phyloP scores from a whole-genome alignment of 2,888 invertebrate genomes.

The Osmoderma eremita region DNA sequence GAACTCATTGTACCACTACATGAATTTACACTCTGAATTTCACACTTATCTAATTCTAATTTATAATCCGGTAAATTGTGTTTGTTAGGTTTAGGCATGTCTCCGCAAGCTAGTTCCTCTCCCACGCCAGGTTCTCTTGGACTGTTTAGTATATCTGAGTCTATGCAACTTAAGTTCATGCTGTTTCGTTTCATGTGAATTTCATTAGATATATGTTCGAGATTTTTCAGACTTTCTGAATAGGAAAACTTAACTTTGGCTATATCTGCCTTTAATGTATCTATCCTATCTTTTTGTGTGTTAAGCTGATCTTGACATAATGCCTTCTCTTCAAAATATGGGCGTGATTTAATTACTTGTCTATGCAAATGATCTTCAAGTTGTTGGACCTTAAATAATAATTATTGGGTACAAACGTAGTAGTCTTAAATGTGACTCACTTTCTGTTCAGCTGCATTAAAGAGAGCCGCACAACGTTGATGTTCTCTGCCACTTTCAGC shows the following conservation, averaged over 20 bases:
- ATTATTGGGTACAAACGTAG: no score
- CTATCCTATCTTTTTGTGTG: slow-evolving; percentile 86
- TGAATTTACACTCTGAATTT: slow-evolving; percentile 67
- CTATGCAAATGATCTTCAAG: slow-evolving; percentile 85
- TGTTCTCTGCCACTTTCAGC: slow-evolving; percentile 90
- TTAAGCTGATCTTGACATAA: slow-evolving; percentile 86
- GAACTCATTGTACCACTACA: slow-evolving; percentile 66
- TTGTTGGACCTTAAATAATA: slow-evolving; percentile 71
- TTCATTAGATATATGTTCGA: slow-evolving; percentile 93
- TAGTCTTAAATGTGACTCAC: no score
- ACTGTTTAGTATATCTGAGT: slow-evolving; percentile 65
- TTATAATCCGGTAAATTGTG: slow-evolving; percentile 65
- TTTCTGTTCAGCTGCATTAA: slow-evolving; percentile 83
- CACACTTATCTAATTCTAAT: slow-evolving; percentile 69
- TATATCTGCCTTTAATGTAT: slow-evolving; percentile 82
- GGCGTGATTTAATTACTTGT: slow-evolving; percentile 85
- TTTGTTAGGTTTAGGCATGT: slow-evolving; percentile 1
- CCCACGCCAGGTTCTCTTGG: slow-evolving; percentile 75
- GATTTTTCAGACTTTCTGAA: slow-evolving; percentile 80
- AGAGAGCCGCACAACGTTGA: slow-evolving; percentile 81
- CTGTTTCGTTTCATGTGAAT: slow-evolving; percentile 79
- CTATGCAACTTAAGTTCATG: slow-evolving; percentile 49
- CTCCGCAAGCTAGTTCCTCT: slow-evolving; percentile 65
- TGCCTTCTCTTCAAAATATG: slow-evolving; percentile 91
- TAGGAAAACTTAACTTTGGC: slow-evolving; percentile 83